Percentiles rank a stretch among this genome's conserved stretches.
Conservation (phyloP, 2,113 vertebrate species). For the Jacana jacana region DNA sequence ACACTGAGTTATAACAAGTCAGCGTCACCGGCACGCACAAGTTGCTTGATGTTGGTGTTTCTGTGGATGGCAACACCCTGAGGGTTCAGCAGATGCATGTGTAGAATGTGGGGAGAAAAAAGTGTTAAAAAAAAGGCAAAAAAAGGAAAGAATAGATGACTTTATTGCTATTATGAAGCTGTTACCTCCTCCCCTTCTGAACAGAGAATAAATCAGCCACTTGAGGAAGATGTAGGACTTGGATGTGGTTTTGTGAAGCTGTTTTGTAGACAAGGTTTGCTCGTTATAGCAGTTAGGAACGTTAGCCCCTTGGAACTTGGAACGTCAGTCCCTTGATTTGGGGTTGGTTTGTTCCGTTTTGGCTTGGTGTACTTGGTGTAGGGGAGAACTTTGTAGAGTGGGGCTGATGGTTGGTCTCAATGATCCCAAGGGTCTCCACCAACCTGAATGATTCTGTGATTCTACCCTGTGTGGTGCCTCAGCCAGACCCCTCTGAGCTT, state of each 20-base stretch:
- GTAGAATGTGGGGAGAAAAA: not conserved
- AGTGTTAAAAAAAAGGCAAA: too few species aligned
- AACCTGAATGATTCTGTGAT: too few species aligned
- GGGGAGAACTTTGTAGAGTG: too few species aligned
- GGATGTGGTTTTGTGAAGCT: not conserved
- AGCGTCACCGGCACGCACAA: rapidly evolving
- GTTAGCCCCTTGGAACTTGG: not conserved
- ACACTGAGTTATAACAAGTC: rapidly evolving
- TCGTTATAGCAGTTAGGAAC: not conserved
- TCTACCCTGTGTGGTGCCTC: not conserved
- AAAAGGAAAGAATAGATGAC: not conserved
- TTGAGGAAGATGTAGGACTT: not conserved
- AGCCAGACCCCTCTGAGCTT: not conserved
- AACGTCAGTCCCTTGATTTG: not conserved
- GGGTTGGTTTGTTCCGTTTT: not conserved
- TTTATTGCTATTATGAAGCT: not conserved
- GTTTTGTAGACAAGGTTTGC: not conserved
- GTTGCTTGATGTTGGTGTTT: not conserved
- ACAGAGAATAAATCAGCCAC: not conserved
- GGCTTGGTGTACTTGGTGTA: too few species aligned
- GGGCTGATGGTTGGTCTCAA: too few species aligned
- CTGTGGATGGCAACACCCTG: not conserved
- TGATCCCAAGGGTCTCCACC: too few species aligned
- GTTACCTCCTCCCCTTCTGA: not conserved
- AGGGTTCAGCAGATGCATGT: too few species aligned